Conservation (phyloP, 2,113 vertebrate genomes). For the Lynx canadensis region DNA sequence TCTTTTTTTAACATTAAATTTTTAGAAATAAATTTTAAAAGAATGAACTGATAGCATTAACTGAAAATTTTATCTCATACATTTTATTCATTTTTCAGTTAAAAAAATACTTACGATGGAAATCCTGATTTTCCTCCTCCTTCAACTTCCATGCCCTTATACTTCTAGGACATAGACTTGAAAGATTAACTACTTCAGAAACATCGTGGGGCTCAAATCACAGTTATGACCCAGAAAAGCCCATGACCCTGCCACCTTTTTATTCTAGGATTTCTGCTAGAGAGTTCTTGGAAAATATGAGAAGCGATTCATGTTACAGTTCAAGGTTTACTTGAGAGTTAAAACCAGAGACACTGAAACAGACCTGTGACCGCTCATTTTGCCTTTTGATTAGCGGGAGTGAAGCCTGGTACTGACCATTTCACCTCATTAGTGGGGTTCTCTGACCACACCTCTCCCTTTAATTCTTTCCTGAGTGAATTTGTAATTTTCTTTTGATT, state of each 20-base stretch:
- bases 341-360: slow-evolving; percentile 45
- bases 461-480: slow-evolving; percentile 75
- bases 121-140: neutral
- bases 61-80: neutral
- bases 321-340: slow-evolving; percentile 57
- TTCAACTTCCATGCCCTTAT: neutral
- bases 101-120: neutral
- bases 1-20: neutral
- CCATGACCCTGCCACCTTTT: neutral
- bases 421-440: slow-evolving; percentile 68
- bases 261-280: slow-evolving; percentile 49
- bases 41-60: neutral
- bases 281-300: slow-evolving; percentile 62
- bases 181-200: slow-evolving; percentile 22
- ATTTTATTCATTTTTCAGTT: slow-evolving; percentile 20
- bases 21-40: slow-evolving; percentile 40
- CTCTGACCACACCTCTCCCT: slow-evolving; percentile 63
- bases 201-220: neutral
- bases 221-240: slow-evolving; percentile 7
- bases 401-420: slow-evolving; percentile 39
- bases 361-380: slow-evolving; percentile 60
- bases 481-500: slow-evolving; percentile 76
- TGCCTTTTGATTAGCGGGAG: slow-evolving; percentile 72
- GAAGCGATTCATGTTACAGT: slow-evolving; percentile 17
- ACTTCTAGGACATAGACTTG: neutral